Evolutionary conservation across 2,113 vertebrate genomes (phyloP), one percentile per base, ranked within the genome.

Genomic region (Craseonycteris thonglongyai): DNA sequence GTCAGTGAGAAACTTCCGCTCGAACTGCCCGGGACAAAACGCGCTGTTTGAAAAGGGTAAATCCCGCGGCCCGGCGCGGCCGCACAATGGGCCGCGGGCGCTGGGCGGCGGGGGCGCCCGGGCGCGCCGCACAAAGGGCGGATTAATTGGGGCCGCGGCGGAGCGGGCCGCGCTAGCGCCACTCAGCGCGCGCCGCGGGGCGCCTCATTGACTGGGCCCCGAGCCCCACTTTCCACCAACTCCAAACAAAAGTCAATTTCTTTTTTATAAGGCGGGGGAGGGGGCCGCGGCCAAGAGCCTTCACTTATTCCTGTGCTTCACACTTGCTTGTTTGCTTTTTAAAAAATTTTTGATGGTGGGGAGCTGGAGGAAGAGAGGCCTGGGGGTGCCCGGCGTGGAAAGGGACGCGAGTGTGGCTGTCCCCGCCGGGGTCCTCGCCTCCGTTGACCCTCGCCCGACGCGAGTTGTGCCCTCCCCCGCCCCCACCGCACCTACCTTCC

Each of bases 171-270:
- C 99, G 99, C 99, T 99, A 99, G 99, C 99, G 99, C 99, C 99
- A 99, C 99, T 99, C 99, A 99, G 99, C 99, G 99, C 98, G 99
- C 99, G 98, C 99, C 83, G 98, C 99, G 97, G 99, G 99, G 99
- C 99, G 99, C 99, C 99, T 99, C 99, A 99, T 99, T 99, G 99
- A 99, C 99, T 99, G 97, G 98, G 98, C 98, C 99, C 99, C 99
- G 99, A 99, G 99, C 99, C 99, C 99, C 99, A 99, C 99, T 99
- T 99, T 99, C 99, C 99, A 99, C 99, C 99, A 99, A 99, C 99
- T 99, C 99, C 99, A 99, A 99, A 99, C 99, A 99, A 99, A 99
- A 99, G 99, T 99, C 99, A 99, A 99, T 99, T 99, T 99, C 99
- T 99, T 99, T 99, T 99, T 99, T 98, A 98, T 98, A 98, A 98